Evolutionary conservation across 2,888 invertebrate species (phyloP).

Genomic region (Dilophus febrilis): DNA sequence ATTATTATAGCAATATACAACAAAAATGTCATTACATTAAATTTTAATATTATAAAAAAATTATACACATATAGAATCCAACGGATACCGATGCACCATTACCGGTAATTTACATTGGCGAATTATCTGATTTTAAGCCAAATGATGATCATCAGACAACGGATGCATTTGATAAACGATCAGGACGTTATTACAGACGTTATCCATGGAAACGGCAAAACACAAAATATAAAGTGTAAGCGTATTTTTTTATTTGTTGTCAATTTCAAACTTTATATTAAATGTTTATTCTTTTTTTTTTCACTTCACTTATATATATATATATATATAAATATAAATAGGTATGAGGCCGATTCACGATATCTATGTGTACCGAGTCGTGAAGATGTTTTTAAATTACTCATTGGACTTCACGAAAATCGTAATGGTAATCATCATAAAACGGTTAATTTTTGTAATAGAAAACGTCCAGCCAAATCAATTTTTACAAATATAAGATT

Average conservation of each 20-base stretch:
- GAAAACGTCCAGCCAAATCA: conserved; percentile 39
- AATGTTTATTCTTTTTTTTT: not conserved
- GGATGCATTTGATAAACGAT: conserved; percentile 31
- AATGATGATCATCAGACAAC: conserved; percentile 7
- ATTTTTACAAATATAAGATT: conserved; percentile 46
- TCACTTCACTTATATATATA: not conserved
- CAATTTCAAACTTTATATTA: not conserved
- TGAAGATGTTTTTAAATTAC: conserved; percentile 40
- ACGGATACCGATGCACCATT: conserved; percentile 19
- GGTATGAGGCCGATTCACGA: conserved; percentile 38
- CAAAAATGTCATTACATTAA: too few relatives aligned
- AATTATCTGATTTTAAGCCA: conserved; percentile 8
- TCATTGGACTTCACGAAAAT: conserved; percentile 42
- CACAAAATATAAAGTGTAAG: conserved; percentile 27
- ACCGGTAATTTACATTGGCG: conserved; percentile 27
- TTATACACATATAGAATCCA: too few relatives aligned
- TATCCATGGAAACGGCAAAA: conserved; percentile 47
- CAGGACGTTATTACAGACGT: conserved; percentile 37
- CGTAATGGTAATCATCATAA: conserved; percentile 35
- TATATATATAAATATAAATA: too few relatives aligned
- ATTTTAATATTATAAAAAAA: too few relatives aligned
- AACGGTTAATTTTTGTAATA: conserved; percentile 44
- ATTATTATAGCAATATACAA: too few relatives aligned
- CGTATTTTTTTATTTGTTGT: not conserved
- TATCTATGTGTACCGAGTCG: conserved; percentile 44